Conservation (phyloP, 2,888 invertebrate species). For the Microplitis manilae region DNA sequence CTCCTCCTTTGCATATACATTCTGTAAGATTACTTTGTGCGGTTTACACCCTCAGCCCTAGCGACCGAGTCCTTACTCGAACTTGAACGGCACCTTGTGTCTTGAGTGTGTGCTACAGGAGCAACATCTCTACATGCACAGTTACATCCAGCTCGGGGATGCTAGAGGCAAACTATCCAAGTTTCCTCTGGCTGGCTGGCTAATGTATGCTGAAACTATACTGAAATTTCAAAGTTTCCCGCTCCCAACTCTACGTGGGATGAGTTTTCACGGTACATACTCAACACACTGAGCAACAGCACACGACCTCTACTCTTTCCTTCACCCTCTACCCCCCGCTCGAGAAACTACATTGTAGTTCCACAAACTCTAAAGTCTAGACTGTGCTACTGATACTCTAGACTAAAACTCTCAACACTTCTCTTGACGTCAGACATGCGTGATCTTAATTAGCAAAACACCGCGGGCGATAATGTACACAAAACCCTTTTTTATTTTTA, state of each 20-base stretch:
- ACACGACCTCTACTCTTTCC: background rate
- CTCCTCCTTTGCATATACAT: conserved; percentile 72
- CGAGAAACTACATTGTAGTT: background rate
- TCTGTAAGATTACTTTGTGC: conserved; percentile 72
- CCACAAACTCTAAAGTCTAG: conserved; percentile 20
- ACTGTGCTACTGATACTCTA: background rate
- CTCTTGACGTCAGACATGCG: conserved; percentile 61
- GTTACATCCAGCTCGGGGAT: conserved; percentile 50
- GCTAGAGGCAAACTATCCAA: conserved; percentile 65
- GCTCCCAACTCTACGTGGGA: conserved; percentile 31
- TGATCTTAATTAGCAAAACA: conserved; percentile 70
- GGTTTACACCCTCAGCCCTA: conserved; percentile 67
- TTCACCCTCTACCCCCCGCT: conserved; percentile 6
- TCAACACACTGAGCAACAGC: background rate
- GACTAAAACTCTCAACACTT: conserved; percentile 20
- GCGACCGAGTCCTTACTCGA: conserved; percentile 43
- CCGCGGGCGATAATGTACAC: conserved; percentile 49
- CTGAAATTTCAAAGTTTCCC: conserved; percentile 65
- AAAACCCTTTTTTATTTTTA: conserved; percentile 12
- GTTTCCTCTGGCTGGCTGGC: conserved; percentile 63
- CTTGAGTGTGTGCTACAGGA: conserved; percentile 1
- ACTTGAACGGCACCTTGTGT: conserved; percentile 51
- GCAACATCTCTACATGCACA: conserved; percentile 51
- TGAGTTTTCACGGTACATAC: conserved; percentile 38
- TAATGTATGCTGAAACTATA: conserved; percentile 70